Base-by-base conservation (phyloP, 2,797 vertebrate species). In the Siniperca obscura region DNA sequence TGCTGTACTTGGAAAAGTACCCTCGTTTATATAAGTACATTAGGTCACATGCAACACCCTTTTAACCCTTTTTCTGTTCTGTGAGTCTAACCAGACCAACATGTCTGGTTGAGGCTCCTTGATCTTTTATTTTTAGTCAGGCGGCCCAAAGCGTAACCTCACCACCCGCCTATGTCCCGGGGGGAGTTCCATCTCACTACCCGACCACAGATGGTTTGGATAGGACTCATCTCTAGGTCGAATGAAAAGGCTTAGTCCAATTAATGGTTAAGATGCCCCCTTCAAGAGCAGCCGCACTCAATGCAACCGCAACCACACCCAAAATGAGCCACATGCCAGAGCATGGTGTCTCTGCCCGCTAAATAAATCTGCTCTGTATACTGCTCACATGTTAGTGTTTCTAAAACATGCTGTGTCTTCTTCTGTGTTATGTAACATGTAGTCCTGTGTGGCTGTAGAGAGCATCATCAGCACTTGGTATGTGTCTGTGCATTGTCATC, bases 51-150 rank as follows among this genome's bases (percentile, higher is more conserved):
- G 19, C 59, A 82, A 59, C 76, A 70, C 52, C 46, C 76, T 67
- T 66, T 74, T 36, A 38, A 60, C 61, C 19, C 7, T 67, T 66
- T 57, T 71, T 77, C 17, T 71, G n/a, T 64, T 57, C 56, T 87
- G 64, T 52, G 74, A 85, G 72, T 84, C 79, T 76, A 88, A 92
- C 80, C 88, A 85, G 62, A 83, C 85, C 88, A 90, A 53, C 80
- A 87, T 91, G 87, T 89, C 90, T 86, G 52, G 16, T 82, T n/a
- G 62, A 85, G 48, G 56, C 81, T 73, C 75, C 89, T 93, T 93
- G 84, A 92, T 90, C 78, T 92, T 93, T 80, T 92, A 93, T 92
- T 91, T 91, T 91, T 89, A 91, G 88, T 56, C 68, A 21, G 25
- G 76, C 71, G 13, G 80, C 81, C 64, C 27, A 71, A 72, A 82